These are phyloP conservation scores for Centrocercus urophasianus DNA, from an alignment of 2,113 vertebrate species.

Conservation along the genomic window DNA sequence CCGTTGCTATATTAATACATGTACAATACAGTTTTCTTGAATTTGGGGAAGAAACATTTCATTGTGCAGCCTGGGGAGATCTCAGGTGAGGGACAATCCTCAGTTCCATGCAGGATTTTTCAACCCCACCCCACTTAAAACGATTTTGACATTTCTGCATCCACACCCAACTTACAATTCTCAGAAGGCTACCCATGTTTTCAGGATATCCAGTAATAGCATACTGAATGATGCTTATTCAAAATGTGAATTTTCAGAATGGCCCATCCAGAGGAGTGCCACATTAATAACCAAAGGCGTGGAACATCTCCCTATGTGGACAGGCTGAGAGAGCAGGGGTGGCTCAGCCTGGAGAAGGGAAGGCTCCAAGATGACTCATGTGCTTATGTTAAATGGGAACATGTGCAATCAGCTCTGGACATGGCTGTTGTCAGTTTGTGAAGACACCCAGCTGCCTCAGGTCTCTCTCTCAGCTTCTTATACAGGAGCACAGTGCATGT, in stretches of 20 bases:
- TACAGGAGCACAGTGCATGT: fast-evolving
- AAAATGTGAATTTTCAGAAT: too few species aligned
- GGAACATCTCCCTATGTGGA: too few species aligned
- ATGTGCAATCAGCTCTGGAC: background rate
- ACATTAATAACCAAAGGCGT: too few species aligned
- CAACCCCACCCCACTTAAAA: background rate
- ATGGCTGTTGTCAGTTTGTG: background rate
- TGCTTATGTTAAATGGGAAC: background rate
- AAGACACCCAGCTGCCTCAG: background rate
- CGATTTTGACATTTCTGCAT: background rate
- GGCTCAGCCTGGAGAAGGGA: too few species aligned
- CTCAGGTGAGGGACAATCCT: background rate
- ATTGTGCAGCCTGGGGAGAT: background rate
- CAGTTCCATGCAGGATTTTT: background rate
- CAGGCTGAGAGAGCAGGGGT: too few species aligned
- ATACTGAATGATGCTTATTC: background rate
- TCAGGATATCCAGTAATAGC: background rate
- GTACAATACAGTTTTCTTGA: fast-evolving
- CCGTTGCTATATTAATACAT: background rate
- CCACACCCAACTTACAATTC: background rate
- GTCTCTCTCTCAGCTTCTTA: fast-evolving
- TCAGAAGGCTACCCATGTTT: background rate
- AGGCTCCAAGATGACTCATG: too few species aligned
- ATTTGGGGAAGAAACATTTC: background rate
- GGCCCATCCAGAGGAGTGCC: too few species aligned